Conservation (phyloP, 2,888 invertebrate genomes). For the Portevinia maculata region DNA sequence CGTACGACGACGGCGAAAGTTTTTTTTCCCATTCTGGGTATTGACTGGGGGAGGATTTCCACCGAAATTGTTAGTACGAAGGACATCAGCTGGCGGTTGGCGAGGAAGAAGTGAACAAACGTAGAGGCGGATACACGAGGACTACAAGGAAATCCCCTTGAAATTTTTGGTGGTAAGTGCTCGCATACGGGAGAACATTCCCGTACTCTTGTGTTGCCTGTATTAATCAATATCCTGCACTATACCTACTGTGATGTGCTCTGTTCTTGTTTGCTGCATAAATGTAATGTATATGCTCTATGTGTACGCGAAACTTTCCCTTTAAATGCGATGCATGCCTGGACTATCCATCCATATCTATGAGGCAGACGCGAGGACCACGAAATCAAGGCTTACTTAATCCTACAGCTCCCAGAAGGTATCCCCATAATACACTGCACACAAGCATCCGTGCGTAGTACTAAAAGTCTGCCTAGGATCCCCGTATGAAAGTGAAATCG, state of each 20-base stretch:
- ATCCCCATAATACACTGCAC: constrained; percentile 30
- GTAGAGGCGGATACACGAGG: constrained; percentile 51
- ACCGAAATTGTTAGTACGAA: constrained; percentile 65
- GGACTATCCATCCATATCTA: constrained; percentile 49
- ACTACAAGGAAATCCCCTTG: constrained; percentile 62
- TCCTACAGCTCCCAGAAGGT: constrained; percentile 60
- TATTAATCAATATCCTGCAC: constrained; percentile 69
- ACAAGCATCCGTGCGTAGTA: constrained; percentile 21
- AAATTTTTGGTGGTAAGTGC: constrained; percentile 71
- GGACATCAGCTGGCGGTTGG: constrained; percentile 67
- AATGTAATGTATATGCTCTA: background rate
- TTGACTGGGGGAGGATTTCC: constrained; percentile 47
- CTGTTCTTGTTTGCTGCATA: constrained; percentile 37
- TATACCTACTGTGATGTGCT: constrained; percentile 46
- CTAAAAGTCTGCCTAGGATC: constrained; percentile 62
- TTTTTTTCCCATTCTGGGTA: constrained; percentile 32
- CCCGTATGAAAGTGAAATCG: constrained; percentile 73
- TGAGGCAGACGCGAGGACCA: constrained; percentile 52
- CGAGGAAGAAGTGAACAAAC: constrained; percentile 23
- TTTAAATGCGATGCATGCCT: constrained; percentile 61
- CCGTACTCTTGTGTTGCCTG: constrained; percentile 32
- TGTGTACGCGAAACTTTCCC: constrained; percentile 70
- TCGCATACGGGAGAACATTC: constrained; percentile 30
- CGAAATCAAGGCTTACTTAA: constrained; percentile 68
- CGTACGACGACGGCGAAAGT: constrained; percentile 70